phyloP scores from a whole-genome alignment of 2,113 vertebrate genomes.

The Catharus bicknelli region DNA sequence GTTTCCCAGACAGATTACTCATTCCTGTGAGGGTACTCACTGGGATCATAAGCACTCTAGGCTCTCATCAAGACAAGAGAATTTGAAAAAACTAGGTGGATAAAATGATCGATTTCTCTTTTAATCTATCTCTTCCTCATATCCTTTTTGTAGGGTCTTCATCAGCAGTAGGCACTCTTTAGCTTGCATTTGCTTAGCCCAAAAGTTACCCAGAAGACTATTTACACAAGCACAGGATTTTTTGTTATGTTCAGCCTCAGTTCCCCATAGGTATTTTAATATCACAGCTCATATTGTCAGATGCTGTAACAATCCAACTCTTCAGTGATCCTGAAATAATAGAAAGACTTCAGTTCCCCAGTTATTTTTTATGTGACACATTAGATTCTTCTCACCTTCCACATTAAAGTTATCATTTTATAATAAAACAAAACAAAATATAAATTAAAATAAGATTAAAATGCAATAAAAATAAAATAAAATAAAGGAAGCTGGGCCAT shows the following conservation, averaged over 20 bases:
- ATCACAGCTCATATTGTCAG: neutral
- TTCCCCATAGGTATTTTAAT: neutral
- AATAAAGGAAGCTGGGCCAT: neutral
- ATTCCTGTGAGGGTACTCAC: neutral
- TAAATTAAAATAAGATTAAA: neutral
- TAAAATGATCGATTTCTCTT: neutral
- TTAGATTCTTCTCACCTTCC: neutral
- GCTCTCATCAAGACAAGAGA: neutral
- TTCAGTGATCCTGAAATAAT: neutral
- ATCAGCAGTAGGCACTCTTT: neutral
- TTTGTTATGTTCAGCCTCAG: neutral
- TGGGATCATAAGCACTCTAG: neutral
- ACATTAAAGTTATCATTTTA: neutral
- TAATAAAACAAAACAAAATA: neutral
- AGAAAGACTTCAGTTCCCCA: neutral
- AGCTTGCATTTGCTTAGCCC: neutral
- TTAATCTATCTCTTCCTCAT: neutral
- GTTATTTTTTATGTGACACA: neutral
- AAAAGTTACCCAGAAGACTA: neutral
- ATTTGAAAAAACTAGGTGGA: neutral
- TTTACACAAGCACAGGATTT: neutral
- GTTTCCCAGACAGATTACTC: neutral
- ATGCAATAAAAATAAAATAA: neutral
- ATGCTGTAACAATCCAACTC: neutral
- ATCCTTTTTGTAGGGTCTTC: neutral